These are phyloP conservation scores for Morone chrysops DNA, from an alignment of 2,113 vertebrate species.

Conservation along the genomic window DNA sequence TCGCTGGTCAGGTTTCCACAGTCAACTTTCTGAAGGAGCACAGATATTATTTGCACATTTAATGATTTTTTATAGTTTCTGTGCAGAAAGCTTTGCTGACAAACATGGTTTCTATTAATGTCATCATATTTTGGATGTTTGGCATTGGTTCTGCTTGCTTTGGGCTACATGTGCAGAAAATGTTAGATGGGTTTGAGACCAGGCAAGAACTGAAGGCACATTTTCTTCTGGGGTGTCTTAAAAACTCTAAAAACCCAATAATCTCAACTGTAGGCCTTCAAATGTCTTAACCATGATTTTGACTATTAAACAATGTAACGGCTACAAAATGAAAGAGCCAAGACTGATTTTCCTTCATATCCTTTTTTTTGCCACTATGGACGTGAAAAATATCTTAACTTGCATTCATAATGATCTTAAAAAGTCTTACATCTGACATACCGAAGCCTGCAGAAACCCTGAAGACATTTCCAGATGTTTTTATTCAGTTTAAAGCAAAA, in stretches of 20 bases:
- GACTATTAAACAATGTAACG: too few relatives aligned
- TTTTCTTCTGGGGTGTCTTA: background rate
- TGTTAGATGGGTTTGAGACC: constrained; percentile 19
- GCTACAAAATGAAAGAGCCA: too few relatives aligned
- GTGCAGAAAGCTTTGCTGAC: constrained; percentile 42
- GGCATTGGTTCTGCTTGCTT: constrained; percentile 24
- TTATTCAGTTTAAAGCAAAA: constrained; percentile 2
- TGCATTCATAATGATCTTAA: too few relatives aligned
- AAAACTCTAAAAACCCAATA: too few relatives aligned
- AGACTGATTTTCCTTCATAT: too few relatives aligned
- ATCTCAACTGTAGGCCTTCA: too few relatives aligned
- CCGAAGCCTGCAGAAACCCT: too few relatives aligned
- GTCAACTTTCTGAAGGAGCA: too few relatives aligned
- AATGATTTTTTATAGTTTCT: background rate
- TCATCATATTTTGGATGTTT: constrained; percentile 25
- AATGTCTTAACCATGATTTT: too few relatives aligned
- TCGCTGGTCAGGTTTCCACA: background rate
- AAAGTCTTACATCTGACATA: too few relatives aligned
- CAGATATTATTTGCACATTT: background rate
- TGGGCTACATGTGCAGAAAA: constrained; percentile 41
- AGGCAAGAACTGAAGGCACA: background rate
- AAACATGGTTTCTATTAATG: constrained; percentile 40
- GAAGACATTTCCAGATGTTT: background rate
- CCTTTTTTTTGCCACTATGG: too few relatives aligned
- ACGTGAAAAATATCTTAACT: too few relatives aligned